A percentile compares a stretch with the other conserved stretches of the same genome.
Conservation (phyloP, 2,113 vertebrate species). For the Verasper variegatus region DNA sequence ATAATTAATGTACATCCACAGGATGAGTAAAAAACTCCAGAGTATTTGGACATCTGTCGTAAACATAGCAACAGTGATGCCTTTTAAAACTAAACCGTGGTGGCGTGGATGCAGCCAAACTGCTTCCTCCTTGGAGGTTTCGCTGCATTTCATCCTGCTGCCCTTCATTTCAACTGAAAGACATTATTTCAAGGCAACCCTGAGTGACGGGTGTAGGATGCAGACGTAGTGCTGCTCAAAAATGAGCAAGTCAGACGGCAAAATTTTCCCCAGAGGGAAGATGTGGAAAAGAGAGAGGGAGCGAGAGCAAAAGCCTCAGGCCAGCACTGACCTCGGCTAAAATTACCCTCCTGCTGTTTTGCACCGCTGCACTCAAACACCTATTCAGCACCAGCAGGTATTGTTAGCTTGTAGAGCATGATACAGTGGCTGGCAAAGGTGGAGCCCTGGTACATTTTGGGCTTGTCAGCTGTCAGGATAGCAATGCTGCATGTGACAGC, state of each 20-base stretch:
- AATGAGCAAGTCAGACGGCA: slow-evolving; percentile 17
- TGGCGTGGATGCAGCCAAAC: no score
- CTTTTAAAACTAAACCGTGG: no score
- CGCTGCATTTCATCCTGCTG: neutral
- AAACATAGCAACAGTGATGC: no score
- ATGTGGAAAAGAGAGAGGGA: neutral
- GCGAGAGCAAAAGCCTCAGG: slow-evolving; percentile 49
- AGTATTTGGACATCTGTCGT: no score
- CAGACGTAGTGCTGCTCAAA: slow-evolving; percentile 3
- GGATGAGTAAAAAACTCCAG: no score
- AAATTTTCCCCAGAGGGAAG: slow-evolving; percentile 5
- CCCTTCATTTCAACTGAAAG: slow-evolving; percentile 23
- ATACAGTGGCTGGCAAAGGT: slow-evolving; percentile 45
- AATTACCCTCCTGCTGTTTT: slow-evolving; percentile 68
- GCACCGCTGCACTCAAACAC: slow-evolving; percentile 64
- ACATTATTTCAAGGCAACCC: neutral
- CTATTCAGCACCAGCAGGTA: slow-evolving; percentile 50
- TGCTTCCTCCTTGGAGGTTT: no score
- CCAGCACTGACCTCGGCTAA: slow-evolving; percentile 73
- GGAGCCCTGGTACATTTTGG: slow-evolving; percentile 25
- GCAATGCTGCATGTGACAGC: slow-evolving; percentile 13
- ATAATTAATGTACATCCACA: no score
- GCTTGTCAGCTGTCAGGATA: slow-evolving; percentile 32
- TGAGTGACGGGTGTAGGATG: neutral
- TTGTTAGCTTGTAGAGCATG: slow-evolving; percentile 32